Evolutionary conservation across 1,140 invertebrate genomes (phyloP).

Genomic region (Nasonia giraulti): DNA sequence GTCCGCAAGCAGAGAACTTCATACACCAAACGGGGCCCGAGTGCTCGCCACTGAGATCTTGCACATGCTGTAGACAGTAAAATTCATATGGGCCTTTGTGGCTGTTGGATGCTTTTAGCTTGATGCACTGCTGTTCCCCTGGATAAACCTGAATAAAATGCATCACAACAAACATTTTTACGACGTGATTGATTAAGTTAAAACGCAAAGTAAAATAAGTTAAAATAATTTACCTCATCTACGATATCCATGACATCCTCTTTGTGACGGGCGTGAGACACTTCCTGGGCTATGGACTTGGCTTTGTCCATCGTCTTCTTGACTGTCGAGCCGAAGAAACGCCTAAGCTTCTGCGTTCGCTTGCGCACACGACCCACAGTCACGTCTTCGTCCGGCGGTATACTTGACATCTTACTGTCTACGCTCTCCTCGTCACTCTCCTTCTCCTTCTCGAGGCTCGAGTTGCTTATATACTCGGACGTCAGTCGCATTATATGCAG

Average conservation of each 20-base stretch:
- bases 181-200: not conserved
- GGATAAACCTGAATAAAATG: conserved; percentile 65
- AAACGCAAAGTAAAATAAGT: conserved; percentile 35
- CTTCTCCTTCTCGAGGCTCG: conserved; percentile 83
- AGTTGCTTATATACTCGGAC: conserved; percentile 88
- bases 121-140: conserved; percentile 87
- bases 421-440: conserved; percentile 91
- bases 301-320: conserved; percentile 93
- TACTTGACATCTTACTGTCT: conserved; percentile 82
- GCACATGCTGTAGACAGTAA: conserved; percentile 82
- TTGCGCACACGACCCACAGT: conserved; percentile 72
- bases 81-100: conserved; percentile 98
- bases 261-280: conserved; percentile 88
- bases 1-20: conserved; percentile 97
- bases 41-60: conserved; percentile 89
- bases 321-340: conserved; percentile 89
- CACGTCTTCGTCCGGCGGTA: conserved; percentile 77
- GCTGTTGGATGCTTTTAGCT: conserved; percentile 93
- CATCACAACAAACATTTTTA: too few relatives aligned
- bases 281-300: conserved; percentile 91
- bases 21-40: conserved; percentile 97
- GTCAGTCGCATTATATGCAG: conserved; percentile 96
- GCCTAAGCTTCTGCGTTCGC: conserved; percentile 80
- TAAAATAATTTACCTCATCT: conserved; percentile 83
- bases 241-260: conserved; percentile 89